Base-by-base conservation (phyloP, 1,140 invertebrate species). In the Cephus cinctus region DNA sequence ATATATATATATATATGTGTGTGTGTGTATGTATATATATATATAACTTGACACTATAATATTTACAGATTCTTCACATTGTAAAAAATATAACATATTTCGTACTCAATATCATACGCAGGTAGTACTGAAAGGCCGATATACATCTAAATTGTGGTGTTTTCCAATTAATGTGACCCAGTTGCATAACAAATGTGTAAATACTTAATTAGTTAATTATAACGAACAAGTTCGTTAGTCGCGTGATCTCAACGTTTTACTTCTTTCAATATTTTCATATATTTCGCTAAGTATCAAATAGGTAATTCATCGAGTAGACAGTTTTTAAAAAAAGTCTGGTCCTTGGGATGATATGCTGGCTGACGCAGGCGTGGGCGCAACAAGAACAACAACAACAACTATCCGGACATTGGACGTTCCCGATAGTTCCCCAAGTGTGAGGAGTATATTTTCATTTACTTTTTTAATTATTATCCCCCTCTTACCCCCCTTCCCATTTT, bases 11-110 rank as follows among this genome's bases (percentile, higher is more conserved):
- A 36, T 3, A 36, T 36, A 36, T 6, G 14, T 36, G 19, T 14
- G 11, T 12, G 19, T 36, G 8, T 9, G 15, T 30, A 36, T 14
- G 15, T 36, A 36, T 50, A 50, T 50, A 43, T 60, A 61, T 61
- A 57, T 67, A 69, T 70, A 71, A 66, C 64, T 67, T 61, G 65
- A 70, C 60, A 53, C 63, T 73, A 72, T 71, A 48, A 68, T 75
- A 75, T 75, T 69, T 75, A 75, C 72, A 75, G 61, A 61, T 69
- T 69, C 58, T 71, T 70, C 71, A 69, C 63, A 67, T 73, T 73
- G 72, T 75, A 75, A 75, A 75, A 73, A 75, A 75, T 75, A 75
- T 75, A 75, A 75, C 69, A 63, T 71, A 69, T 70, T 75, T 73
- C 63, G 60, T 71, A 71, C 68, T 70, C 65, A 75, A 71, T 73